These are phyloP conservation scores for Hyles euphorbiae DNA, from an alignment of 1,140 invertebrate species.

Conservation along the genomic window DNA sequence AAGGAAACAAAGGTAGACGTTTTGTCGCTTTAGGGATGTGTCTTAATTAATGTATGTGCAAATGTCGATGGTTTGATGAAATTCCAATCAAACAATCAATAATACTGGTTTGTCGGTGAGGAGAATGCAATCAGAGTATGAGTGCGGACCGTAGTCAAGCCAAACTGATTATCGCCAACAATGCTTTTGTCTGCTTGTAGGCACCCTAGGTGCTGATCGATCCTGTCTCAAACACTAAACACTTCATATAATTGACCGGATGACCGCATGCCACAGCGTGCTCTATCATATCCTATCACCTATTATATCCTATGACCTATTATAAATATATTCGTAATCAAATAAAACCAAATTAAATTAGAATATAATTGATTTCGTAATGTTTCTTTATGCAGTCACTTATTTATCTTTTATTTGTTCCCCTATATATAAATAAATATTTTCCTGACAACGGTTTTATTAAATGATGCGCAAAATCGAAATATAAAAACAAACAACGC, in stretches of 20 bases:
- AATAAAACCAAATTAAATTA: too few relatives aligned
- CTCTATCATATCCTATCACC: too few relatives aligned
- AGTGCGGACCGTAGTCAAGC: constrained; percentile 7
- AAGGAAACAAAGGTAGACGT: constrained; percentile 5
- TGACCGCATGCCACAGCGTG: too few relatives aligned
- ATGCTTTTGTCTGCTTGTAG: constrained; percentile 13
- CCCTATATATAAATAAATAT: too few relatives aligned
- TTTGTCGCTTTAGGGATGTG: neutral
- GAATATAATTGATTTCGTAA: too few relatives aligned
- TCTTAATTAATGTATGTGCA: neutral
- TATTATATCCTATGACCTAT: too few relatives aligned
- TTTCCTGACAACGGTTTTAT: too few relatives aligned
- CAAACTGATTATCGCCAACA: constrained; percentile 17
- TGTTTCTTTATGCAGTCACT: too few relatives aligned
- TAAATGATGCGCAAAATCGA: too few relatives aligned
- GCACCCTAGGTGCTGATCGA: constrained; percentile 15
- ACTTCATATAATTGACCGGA: constrained; percentile 12
- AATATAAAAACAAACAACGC: too few relatives aligned
- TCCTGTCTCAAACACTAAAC: constrained; percentile 9
- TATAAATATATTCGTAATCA: too few relatives aligned
- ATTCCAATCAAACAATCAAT: constrained; percentile 7
- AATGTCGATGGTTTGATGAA: neutral
- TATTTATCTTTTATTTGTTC: too few relatives aligned
- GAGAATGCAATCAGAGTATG: constrained; percentile 13
- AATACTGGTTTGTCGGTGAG: constrained; percentile 2